These are phyloP conservation scores for Drosophila melanocephala DNA, from an alignment of 2,888 invertebrate species.

Conservation along the genomic window DNA sequence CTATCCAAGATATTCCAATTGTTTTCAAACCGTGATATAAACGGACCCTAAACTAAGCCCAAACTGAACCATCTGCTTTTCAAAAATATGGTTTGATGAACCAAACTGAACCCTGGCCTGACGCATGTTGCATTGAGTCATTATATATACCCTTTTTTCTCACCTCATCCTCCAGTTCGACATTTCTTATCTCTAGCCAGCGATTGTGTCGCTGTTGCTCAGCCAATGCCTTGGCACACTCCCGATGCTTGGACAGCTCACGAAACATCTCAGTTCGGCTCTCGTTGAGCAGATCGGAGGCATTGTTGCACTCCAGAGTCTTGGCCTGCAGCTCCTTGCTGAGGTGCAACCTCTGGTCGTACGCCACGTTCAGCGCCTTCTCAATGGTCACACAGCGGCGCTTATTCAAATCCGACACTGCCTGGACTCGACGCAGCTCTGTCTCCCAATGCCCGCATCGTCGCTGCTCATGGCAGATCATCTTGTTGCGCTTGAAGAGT, in stretches of 20 bases:
- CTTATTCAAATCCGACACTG: neutral
- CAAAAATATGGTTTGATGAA: neutral
- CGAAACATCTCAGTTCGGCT: slow-evolving; percentile 43
- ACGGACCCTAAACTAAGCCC: neutral
- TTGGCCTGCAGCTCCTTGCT: slow-evolving; percentile 25
- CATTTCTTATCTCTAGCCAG: slow-evolving; percentile 31
- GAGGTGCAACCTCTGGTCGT: neutral
- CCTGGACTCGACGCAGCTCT: slow-evolving; percentile 12
- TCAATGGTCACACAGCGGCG: neutral
- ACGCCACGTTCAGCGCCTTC: neutral
- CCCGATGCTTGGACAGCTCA: slow-evolving; percentile 31
- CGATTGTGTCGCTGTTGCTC: slow-evolving; percentile 34
- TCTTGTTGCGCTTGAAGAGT: slow-evolving; percentile 18
- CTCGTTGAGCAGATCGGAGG: slow-evolving; percentile 19
- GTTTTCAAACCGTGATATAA: neutral
- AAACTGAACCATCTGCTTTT: neutral
- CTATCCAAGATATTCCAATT: neutral
- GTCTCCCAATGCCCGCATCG: slow-evolving; percentile 24
- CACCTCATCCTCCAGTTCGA: slow-evolving; percentile 45
- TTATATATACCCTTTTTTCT: neutral
- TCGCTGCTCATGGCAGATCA: slow-evolving; percentile 31
- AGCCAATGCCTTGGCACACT: slow-evolving; percentile 33
- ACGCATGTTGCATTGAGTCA: neutral
- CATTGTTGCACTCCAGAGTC: slow-evolving; percentile 37
- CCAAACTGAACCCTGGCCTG: no score